A percentile compares a stretch with the other conserved stretches of the same genome.
phyloP scores from a whole-genome alignment of 2,888 invertebrate species.

The Laothoe populi region DNA sequence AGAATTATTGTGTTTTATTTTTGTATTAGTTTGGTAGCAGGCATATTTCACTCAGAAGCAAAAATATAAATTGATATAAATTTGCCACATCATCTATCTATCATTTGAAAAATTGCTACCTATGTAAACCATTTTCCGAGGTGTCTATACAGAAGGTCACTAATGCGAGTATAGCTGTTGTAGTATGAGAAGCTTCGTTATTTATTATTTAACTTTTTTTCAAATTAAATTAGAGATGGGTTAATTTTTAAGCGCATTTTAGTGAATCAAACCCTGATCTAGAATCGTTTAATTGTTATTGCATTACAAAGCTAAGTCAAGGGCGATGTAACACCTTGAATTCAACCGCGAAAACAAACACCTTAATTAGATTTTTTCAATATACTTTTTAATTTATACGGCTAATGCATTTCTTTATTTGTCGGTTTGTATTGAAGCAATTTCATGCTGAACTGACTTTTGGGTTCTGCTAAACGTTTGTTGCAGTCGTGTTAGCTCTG shows the following conservation, averaged over 20 bases:
- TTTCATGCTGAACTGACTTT: conserved; percentile 54
- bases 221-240: background rate
- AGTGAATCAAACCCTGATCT: background rate
- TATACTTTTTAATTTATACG: background rate
- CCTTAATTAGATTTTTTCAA: background rate
- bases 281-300: background rate
- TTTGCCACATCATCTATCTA: no score
- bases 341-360: conserved; percentile 11
- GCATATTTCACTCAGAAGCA: no score
- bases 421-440: conserved; percentile 44
- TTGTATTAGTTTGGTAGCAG: background rate
- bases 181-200: background rate
- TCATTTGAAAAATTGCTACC: no score
- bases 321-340: conserved; percentile 8
- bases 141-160: no score
- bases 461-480: conserved; percentile 41
- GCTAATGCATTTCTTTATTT: conserved; percentile 30
- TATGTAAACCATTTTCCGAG: no score
- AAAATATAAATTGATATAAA: no score
- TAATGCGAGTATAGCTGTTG: background rate
- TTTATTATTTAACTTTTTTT: background rate
- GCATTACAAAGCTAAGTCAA: conserved; percentile 5
- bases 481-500: conserved; percentile 21
- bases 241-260: background rate
- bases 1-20: background rate